Base-by-base conservation (phyloP, 1,140 invertebrate species). In the Steinernema khuongi region DNA sequence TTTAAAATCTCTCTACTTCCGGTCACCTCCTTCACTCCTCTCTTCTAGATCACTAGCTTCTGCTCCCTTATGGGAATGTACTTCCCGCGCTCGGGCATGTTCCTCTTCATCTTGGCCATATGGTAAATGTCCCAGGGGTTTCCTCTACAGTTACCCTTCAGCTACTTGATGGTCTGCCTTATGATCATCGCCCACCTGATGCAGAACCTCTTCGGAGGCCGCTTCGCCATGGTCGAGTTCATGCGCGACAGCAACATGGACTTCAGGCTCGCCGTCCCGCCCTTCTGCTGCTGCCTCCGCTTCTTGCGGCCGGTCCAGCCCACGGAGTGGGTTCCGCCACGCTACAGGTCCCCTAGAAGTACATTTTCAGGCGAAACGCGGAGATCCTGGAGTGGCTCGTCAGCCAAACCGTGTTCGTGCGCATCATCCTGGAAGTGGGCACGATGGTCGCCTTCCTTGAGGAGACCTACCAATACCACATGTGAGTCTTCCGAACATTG, bases 371-470 rank as follows among this genome's bases (percentile, higher is more conserved):
- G 50, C 11, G 50, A 7, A 60, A 60, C 19, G 50, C 26, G 7
- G 50, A 60, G 22, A 60, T 60, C 19, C 50, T 60, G 50, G 50
- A 60, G 26, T 60, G 50, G 50, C 50, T 60, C 50, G 50, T 60
- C 4, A 60, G 50, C 19, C 50, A 60, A 60, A 60, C 50, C 26
- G 50, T 60, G 7, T 60, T 60, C 50, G 50, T 60, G 14, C 11
- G 50, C 4, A 60, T 60, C 7, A 60, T 60, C 19, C 22, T 60
- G 2, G 50, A 60, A 60, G 50, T 60, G 4, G 50, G 50, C 11
- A 60, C 50, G 50, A 60, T 60, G 50, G 50, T 60, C 50, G 50
- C 50, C 50, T 60, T 60, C 50, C 22, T 60, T 7, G 50, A 60
- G 50, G 50, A 60, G 7, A 60, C 50, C 26, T 60, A 60, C 26